Evolutionary conservation across 2,888 invertebrate genomes (phyloP).

Genomic region (Drosophila kambysellisi): DNA sequence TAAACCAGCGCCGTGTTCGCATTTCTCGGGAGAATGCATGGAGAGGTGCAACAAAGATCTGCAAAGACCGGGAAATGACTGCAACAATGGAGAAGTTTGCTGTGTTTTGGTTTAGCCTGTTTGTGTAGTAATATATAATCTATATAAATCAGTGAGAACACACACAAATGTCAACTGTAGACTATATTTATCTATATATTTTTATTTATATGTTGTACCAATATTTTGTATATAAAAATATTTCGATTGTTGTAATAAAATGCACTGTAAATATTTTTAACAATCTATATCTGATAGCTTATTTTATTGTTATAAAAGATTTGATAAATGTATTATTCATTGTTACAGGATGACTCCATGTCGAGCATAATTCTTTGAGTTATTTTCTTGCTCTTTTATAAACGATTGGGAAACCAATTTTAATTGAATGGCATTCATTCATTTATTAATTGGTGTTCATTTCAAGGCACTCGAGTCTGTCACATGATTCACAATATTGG

Average conservation of each 20-base stretch:
- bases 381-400: neutral
- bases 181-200: slow-evolving; percentile 69
- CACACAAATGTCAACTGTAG: slow-evolving; percentile 38
- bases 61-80: slow-evolving; percentile 82
- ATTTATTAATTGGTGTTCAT: neutral
- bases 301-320: neutral
- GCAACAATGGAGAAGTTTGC: slow-evolving; percentile 80
- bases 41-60: slow-evolving; percentile 73
- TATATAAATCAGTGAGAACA: slow-evolving; percentile 9
- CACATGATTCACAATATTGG: neutral
- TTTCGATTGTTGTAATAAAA: slow-evolving; percentile 71
- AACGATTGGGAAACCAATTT: neutral
- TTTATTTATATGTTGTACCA: slow-evolving; percentile 68
- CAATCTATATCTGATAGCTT: neutral
- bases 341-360: neutral
- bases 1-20: slow-evolving; percentile 81
- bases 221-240: slow-evolving; percentile 53
- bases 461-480: neutral
- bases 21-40: slow-evolving; percentile 83
- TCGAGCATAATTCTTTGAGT: neutral
- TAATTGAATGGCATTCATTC: neutral
- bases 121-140: slow-evolving; percentile 11
- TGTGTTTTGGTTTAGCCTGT: slow-evolving; percentile 77
- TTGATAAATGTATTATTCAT: neutral
- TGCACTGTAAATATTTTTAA: slow-evolving; percentile 67